Percentiles rank a stretch among this genome's conserved stretches.
Conservation (phyloP, 2,888 invertebrate species). For the Nephrocerus scutellatus region DNA sequence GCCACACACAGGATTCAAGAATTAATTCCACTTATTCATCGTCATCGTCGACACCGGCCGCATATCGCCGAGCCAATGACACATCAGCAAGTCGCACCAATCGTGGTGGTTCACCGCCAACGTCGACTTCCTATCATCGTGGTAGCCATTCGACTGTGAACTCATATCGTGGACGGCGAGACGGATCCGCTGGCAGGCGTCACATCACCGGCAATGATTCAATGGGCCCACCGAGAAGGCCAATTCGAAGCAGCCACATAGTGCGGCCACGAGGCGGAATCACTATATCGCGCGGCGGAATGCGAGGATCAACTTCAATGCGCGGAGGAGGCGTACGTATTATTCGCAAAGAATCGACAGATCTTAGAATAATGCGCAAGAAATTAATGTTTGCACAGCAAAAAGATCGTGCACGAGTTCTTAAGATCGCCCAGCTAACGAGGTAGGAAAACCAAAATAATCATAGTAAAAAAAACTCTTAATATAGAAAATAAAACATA, state of each 20-base stretch:
- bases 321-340: constrained; percentile 38
- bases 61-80: constrained; percentile 41
- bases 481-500: constrained; percentile 11
- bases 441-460: constrained; percentile 35
- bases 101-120: constrained; percentile 41
- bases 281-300: constrained; percentile 32
- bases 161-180: constrained; percentile 22
- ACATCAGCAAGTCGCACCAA: constrained; percentile 39
- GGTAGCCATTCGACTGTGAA: constrained; percentile 20
- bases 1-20: constrained; percentile 30
- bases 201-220: constrained; percentile 33
- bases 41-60: constrained; percentile 46
- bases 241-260: constrained; percentile 39
- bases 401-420: constrained; percentile 44
- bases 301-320: constrained; percentile 30
- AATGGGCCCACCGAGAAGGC: constrained; percentile 37
- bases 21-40: constrained; percentile 35
- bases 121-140: constrained; percentile 32
- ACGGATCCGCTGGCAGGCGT: constrained; percentile 26
- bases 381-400: constrained; percentile 43
- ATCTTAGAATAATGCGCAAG: constrained; percentile 44
- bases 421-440: constrained; percentile 46
- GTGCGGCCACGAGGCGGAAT: constrained; percentile 39
- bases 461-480: constrained; percentile 8
- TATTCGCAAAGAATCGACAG: constrained; percentile 38